These are phyloP conservation scores for Dasyornis broadbenti DNA, from an alignment of 2,113 vertebrate species.

Conservation along the genomic window DNA sequence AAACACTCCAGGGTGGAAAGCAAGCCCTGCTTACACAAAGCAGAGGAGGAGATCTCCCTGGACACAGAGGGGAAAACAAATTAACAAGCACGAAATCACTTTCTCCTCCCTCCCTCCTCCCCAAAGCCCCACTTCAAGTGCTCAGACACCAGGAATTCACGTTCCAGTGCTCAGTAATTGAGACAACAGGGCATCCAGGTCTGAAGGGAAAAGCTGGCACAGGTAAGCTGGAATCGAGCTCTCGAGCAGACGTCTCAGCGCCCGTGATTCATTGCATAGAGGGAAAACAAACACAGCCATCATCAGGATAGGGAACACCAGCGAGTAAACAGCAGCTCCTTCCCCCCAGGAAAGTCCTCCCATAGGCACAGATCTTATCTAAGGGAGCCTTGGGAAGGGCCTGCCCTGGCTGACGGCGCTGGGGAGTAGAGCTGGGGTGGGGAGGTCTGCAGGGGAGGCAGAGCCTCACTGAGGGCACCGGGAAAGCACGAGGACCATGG, in stretches of 20 bases:
- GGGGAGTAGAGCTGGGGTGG: not conserved
- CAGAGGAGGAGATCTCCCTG: not conserved
- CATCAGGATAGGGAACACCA: not conserved
- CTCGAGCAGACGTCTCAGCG: not conserved
- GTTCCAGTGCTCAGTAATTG: not conserved
- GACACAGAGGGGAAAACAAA: constrained; percentile 44
- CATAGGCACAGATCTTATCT: not conserved
- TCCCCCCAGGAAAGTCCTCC: not conserved
- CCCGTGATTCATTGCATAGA: not conserved
- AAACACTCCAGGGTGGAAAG: not conserved
- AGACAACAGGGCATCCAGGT: not conserved
- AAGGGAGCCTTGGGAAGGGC: fast-evolving
- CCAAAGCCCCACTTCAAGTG: not conserved
- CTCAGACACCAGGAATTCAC: constrained; percentile 11
- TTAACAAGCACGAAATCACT: constrained; percentile 46
- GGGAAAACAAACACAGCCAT: not conserved
- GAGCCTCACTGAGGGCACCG: not conserved
- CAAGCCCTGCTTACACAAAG: not conserved
- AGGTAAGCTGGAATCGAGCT: not conserved
- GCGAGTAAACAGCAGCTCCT: not conserved
- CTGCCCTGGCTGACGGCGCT: not conserved
- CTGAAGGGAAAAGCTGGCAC: constrained; percentile 2
- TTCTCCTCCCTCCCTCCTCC: not conserved
- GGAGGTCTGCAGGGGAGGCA: not conserved
- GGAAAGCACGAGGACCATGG: not conserved